Conservation (phyloP, 2,113 vertebrate genomes). For the Psittacara wagleri region DNA sequence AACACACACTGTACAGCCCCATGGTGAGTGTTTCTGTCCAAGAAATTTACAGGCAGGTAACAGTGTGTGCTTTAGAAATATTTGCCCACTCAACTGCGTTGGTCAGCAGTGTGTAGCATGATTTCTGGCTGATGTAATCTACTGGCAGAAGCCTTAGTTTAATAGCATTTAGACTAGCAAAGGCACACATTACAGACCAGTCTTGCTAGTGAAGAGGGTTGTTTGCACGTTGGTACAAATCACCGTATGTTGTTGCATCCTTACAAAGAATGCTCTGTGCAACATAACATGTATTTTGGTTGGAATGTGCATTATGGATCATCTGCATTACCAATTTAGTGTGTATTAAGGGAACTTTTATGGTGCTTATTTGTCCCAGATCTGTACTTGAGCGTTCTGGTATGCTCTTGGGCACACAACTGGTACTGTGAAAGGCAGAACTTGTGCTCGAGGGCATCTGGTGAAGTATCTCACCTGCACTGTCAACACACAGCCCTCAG, state of each 20-base stretch:
- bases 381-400: not conserved
- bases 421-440: not conserved
- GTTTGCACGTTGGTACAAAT: not conserved
- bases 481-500: not conserved
- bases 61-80: not conserved
- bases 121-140: not conserved
- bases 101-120: fast-evolving
- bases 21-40: not conserved
- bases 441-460: not conserved
- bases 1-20: not conserved
- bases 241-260: not conserved
- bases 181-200: not conserved
- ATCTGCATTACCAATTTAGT: not conserved
- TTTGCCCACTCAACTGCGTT: fast-evolving
- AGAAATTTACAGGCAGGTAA: not conserved
- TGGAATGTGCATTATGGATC: fast-evolving
- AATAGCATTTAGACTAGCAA: not conserved
- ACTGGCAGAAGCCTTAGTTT: not conserved
- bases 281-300: not conserved
- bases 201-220: not conserved
- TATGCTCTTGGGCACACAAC: no score
- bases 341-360: not conserved
- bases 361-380: fast-evolving
- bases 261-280: not conserved
- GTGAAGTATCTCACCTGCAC: not conserved